Conservation (phyloP, 1,140 invertebrate genomes). For the Apis dorsata region DNA sequence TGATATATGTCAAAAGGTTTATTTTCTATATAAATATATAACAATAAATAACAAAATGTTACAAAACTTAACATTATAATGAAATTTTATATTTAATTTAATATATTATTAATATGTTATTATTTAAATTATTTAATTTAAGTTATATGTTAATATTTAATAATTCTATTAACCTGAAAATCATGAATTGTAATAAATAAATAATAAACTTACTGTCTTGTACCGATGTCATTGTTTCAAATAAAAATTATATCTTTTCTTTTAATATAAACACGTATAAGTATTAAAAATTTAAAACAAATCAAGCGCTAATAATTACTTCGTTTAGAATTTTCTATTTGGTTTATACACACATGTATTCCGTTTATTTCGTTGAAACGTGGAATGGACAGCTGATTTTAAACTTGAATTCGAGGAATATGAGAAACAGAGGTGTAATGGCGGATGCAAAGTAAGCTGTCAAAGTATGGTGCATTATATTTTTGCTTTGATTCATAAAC, state of each 20-base stretch:
- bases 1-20: slow-evolving; percentile 2
- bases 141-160: not conserved
- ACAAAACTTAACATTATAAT: not conserved
- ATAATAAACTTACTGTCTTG: slow-evolving; percentile 69
- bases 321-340: not conserved
- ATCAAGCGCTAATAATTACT: not conserved
- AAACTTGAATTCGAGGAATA: slow-evolving; percentile 34
- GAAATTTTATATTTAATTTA: slow-evolving; percentile 62
- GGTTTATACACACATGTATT: not conserved
- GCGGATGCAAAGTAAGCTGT: slow-evolving; percentile 47
- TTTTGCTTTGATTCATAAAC: slow-evolving; percentile 21
- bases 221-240: slow-evolving; percentile 62
- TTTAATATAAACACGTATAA: not conserved
- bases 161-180: slow-evolving; percentile 31
- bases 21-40: not conserved
- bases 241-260: not conserved
- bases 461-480: slow-evolving; percentile 51
- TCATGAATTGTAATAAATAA: not conserved
- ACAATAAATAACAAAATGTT: not conserved
- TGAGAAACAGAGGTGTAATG: slow-evolving; percentile 55
- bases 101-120: slow-evolving; percentile 74
- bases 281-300: not conserved
- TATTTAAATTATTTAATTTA: slow-evolving; percentile 11
- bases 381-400: slow-evolving; percentile 46
- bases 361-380: slow-evolving; percentile 6